These are phyloP conservation scores for Ciconia stormi DNA, from an alignment of 2,113 vertebrate species.

Conservation along the genomic window DNA sequence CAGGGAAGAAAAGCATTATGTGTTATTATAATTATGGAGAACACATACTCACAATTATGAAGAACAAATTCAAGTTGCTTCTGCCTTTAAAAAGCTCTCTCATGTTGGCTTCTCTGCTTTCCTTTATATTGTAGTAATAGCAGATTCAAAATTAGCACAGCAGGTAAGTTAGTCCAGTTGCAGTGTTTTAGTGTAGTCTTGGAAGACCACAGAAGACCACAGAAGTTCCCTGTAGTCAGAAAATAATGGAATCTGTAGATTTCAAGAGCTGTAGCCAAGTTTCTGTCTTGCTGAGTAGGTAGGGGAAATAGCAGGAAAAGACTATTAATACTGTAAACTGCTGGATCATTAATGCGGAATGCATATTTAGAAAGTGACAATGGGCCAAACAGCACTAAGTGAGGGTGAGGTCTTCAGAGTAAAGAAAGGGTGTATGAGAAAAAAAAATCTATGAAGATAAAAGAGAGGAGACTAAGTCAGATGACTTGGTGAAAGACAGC, in stretches of 20 bases:
- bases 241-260: background rate
- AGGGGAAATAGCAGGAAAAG: background rate
- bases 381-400: background rate
- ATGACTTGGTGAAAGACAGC: background rate
- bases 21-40: background rate
- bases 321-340: background rate
- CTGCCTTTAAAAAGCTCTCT: background rate
- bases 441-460: background rate
- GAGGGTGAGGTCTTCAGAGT: background rate
- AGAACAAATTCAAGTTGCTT: slow-evolving; percentile 28
- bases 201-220: background rate
- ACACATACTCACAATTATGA: background rate
- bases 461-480: background rate
- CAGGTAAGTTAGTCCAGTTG: background rate
- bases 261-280: background rate
- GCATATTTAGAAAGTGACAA: background rate
- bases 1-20: background rate
- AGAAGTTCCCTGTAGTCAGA: background rate
- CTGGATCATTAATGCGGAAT: background rate
- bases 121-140: background rate
- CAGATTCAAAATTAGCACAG: background rate
- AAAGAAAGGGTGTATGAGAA: background rate
- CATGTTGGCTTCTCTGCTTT: background rate
- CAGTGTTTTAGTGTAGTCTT: background rate
- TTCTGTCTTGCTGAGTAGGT: background rate